A percentile compares a stretch with the other conserved stretches of the same genome.
These are phyloP conservation scores for Scolanthus callimorphus DNA, from an alignment of 92 coral and sea anemone genomes.

Conservation along the genomic window DNA sequence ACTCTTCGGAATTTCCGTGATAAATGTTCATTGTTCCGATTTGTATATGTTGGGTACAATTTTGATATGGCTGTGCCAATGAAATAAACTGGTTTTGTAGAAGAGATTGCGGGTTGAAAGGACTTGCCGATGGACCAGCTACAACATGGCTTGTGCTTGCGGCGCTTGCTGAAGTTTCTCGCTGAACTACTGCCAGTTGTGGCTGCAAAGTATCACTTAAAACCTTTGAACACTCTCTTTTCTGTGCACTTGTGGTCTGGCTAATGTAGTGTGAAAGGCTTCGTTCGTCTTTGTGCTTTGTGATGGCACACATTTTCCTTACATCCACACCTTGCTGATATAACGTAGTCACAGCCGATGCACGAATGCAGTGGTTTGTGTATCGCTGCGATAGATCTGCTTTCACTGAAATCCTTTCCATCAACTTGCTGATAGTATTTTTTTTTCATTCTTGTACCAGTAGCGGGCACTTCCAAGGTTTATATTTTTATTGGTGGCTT, in stretches of 20 bases:
- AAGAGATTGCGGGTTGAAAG: too few species aligned
- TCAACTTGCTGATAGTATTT: slow-evolving; percentile 15
- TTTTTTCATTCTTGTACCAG: too few species aligned
- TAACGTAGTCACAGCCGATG: slow-evolving; percentile 29
- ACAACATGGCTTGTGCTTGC: slow-evolving; percentile 1
- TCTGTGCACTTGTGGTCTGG: slow-evolving; percentile 33
- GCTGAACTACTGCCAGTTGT: slow-evolving; percentile 18
- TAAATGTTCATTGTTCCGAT: slow-evolving; percentile 37
- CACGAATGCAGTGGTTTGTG: slow-evolving; percentile 30
- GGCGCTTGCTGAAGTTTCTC: slow-evolving; percentile 29
- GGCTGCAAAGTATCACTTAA: slow-evolving; percentile 30
- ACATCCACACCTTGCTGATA: slow-evolving; percentile 28
- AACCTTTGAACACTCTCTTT: slow-evolving; percentile 31
- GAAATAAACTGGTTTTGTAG: slow-evolving; percentile 3
- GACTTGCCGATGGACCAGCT: too few species aligned
- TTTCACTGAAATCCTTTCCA: slow-evolving; percentile 29
- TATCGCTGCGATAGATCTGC: slow-evolving; percentile 24
- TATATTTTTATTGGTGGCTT: slow-evolving; percentile 5
- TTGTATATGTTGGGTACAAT: slow-evolving; percentile 40
- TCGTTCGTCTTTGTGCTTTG: slow-evolving; percentile 36
- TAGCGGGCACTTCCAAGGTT: too few species aligned
- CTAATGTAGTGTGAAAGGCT: slow-evolving; percentile 34
- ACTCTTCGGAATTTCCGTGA: slow-evolving; percentile 21
- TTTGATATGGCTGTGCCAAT: slow-evolving; percentile 29
- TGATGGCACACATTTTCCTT: slow-evolving; percentile 28